Base-by-base conservation (phyloP, 2,113 vertebrate genomes). In the Apteryx owenii region DNA sequence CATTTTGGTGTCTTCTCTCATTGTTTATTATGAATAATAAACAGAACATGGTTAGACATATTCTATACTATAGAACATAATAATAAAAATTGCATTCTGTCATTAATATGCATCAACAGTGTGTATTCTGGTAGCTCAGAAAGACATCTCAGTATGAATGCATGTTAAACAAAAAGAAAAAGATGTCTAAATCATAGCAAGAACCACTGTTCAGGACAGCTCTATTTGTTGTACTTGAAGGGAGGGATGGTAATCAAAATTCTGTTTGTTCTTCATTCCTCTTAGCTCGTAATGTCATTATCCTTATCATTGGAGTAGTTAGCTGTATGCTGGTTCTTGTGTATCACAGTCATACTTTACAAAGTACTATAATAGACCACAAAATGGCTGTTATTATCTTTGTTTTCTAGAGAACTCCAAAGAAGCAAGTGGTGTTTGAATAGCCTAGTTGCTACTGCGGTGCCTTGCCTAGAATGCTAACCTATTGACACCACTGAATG, bases 21-120 rank as follows among this genome's bases (percentile, higher is more conserved):
- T 96, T 70, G 95, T 89, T 76, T 89, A 96, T 98, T 98, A 97
- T 96, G 96, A 97, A 95, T 97, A 98, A 98, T 98, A 98, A 98
- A 95, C 95, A 97, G 97, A 98, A 97, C 56, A 11, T 93, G 76
- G 62, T 78, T 92, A 84, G 89, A 89, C 70, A 31, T 85, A 96
- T 95, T 98, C 93, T 82, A 25, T 87, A 95, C 97, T 97, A 93
- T n/a, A 92, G 94, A 95, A 94, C 94, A 97, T 97, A 97, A 91
- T 90, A 97, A 81, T 96, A 97, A 97, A 95, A 96, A 95, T 88
- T 92, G 72, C 92, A 94, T 97, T 96, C 89, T 96, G 76, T 88
- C 97, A 96, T 96, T 96, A 96, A 97, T 97, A 81, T 80, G 69
- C 54, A 90, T 91, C 72, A 88, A 62, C 81, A 94, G 78, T 5